Evolutionary conservation across 2,797 vertebrate genomes (phyloP), one percentile per base, ranked within the genome.

Genomic region (Gallinago solitaria): DNA sequence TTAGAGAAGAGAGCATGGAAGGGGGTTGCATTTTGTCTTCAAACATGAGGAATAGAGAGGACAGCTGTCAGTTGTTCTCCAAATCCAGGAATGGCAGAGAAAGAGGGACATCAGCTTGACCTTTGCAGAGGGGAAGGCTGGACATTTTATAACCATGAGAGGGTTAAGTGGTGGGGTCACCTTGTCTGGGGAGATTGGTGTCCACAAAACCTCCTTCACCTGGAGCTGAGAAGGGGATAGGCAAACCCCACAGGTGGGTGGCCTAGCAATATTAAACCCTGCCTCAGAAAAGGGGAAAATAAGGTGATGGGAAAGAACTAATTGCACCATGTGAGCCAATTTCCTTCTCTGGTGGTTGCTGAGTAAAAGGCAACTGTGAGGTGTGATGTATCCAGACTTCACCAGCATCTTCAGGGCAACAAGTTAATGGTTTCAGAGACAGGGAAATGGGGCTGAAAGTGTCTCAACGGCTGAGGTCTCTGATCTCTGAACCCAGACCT

Each of bases 81-180:
- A 3, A 3, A 13, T 9, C 13, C 2, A 4, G 1, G 0, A n/a
- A 21, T 1, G 2, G 16, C 12, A 39, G 20, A 86, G n/a, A 32
- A 27, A 67, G 28, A 57, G 7, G 4, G 24, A 89, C 4, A 81
- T 2, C 28, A 53, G 20, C 9, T 33, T 10, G 35, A 18, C 2
- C 20, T 37, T 1, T 3, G 18, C 45, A 54, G 9, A 21, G 5
- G 23, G 0, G 0, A 15, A 23, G 5, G 43, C 30, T 48, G 56
- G 54, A 23, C 27, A 2, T 12, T 48, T n/a, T 37, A 39, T 9
- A 30, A 35, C 14, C 13, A 4, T 2, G 33, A 28, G 12, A 53
- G 5, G 5, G 5, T 35, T 27, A 39, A 77, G n/a, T 8, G 20
- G 5, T 47, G 60, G 48, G 5, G 25, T 78, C 24, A 8, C 18